Base-by-base conservation (phyloP, 2,888 invertebrate genomes). In the Yponomeuta malinellus region DNA sequence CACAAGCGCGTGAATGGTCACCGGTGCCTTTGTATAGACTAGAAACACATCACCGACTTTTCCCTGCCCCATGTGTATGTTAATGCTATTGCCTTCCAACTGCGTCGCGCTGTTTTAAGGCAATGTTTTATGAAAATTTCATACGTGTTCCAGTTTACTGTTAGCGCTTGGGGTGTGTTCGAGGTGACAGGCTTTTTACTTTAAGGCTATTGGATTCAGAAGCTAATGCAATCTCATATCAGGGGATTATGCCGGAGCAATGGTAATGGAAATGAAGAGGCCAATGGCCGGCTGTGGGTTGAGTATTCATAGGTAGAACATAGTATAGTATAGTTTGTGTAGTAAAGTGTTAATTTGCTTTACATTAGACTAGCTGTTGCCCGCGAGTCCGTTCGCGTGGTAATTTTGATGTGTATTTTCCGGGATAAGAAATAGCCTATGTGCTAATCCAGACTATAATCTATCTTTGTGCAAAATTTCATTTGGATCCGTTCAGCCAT, bases 11-110 rank as follows among this genome's bases (percentile, higher is more conserved):
- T 15, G 52, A 59, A 59, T 59, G 52, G 15, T 59, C 15, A 59
- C 15, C 6, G 37, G 67, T 43, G 37, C 10, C 43, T 43, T 43
- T 43, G 15, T 59, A 59, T 59, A 12, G 15, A 59, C 52, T 5
- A 59, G 48, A 10, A 12, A 52, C 52, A 9, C n/a, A 23, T 23
- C 23, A 23, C 23, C 23, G 23, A 15, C 43, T 48, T 68, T 68
- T 37, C 15, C 23, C 12, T 68, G 68, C 31, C 68, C 10, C 68
- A 52, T 37, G 68, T 68, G 68, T 68, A 68, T 68, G 68, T 23
- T 68, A 68, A 68, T 68, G 10, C 48, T 52, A 68, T 68, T 52
- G 48, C n/a, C 48, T 68, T 48, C 31, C 31, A 10, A 65, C 29
- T 65, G 29, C 65, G 65, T 31, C 12, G 65, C 33, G 65, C 31